Percentiles rank a stretch among this genome's conserved stretches.
phyloP scores from a whole-genome alignment of 2,113 vertebrate species.

The Rhombomys opimus region DNA sequence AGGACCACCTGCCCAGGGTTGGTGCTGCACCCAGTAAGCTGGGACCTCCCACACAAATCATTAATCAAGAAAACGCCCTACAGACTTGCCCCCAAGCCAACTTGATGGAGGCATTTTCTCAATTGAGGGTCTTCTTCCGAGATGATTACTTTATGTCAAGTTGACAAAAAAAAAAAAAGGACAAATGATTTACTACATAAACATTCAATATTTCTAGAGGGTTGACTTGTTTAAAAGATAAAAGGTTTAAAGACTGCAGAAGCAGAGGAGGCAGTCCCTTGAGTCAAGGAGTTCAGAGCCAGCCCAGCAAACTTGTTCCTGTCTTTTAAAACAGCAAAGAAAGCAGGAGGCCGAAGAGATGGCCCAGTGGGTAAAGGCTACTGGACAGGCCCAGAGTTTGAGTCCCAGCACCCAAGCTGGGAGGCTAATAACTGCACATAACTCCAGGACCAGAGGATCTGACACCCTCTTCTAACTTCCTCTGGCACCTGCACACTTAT shows the following conservation, averaged over 20 bases:
- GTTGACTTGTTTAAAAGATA: constrained; percentile 8
- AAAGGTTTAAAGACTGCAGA: constrained; percentile 19
- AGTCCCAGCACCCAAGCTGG: neutral
- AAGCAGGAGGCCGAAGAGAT: neutral
- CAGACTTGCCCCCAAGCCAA: neutral
- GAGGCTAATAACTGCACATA: neutral
- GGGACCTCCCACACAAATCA: neutral
- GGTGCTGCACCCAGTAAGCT: too few relatives aligned
- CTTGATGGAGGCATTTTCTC: neutral
- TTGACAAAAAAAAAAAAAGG: neutral
- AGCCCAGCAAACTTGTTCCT: neutral
- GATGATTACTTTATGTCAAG: neutral
- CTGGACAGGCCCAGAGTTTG: neutral
- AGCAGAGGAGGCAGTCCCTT: neutral
- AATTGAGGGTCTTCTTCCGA: neutral
- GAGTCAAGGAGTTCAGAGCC: neutral
- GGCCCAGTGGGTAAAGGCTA: neutral
- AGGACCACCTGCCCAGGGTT: too few relatives aligned
- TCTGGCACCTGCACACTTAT: neutral
- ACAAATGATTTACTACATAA: neutral
- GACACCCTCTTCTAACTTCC: neutral
- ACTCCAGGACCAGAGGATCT: neutral
- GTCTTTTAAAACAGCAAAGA: neutral
- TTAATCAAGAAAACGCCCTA: neutral
- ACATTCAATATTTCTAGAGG: constrained; percentile 34